Evolutionary conservation across 2,113 vertebrate genomes (phyloP).

Genomic region (Macroglossus sobrinus): DNA sequence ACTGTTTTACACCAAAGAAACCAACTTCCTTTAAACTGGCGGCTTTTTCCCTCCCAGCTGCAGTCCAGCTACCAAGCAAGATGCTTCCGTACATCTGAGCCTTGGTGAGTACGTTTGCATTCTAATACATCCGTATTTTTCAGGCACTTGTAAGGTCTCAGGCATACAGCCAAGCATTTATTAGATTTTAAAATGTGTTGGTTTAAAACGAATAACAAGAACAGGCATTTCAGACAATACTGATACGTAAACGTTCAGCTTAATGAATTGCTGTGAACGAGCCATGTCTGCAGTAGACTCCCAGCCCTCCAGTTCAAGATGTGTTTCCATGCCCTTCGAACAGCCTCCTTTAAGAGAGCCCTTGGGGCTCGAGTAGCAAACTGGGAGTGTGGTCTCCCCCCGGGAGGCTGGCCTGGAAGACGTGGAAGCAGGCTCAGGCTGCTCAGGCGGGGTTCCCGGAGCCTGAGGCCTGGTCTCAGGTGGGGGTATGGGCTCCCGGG

Average conservation of each 20-base stretch:
- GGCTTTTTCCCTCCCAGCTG: background rate
- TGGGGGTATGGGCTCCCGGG: fast-evolving
- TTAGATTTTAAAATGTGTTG: background rate
- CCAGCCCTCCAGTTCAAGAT: background rate
- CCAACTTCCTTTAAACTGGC: background rate
- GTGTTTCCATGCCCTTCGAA: background rate
- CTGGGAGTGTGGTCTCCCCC: background rate
- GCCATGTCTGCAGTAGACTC: background rate
- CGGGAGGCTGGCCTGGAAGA: background rate
- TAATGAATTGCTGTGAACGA: background rate
- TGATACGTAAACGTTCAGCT: background rate
- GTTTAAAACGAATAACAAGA: background rate
- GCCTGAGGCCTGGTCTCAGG: background rate
- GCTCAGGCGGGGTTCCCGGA: background rate
- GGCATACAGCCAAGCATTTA: background rate
- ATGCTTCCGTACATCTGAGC: background rate
- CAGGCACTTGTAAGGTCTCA: background rate
- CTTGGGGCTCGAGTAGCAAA: background rate
- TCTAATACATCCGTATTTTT: background rate
- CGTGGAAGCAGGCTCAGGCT: background rate
- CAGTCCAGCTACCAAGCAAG: background rate
- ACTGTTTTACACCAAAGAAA: background rate
- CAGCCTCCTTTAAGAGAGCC: background rate
- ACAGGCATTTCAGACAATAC: background rate
- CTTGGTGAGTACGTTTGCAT: background rate